Percentiles rank a stretch among this genome's conserved stretches.
Evolutionary conservation across 2,888 invertebrate genomes (phyloP).

Genomic region (Conus canariensis): DNA sequence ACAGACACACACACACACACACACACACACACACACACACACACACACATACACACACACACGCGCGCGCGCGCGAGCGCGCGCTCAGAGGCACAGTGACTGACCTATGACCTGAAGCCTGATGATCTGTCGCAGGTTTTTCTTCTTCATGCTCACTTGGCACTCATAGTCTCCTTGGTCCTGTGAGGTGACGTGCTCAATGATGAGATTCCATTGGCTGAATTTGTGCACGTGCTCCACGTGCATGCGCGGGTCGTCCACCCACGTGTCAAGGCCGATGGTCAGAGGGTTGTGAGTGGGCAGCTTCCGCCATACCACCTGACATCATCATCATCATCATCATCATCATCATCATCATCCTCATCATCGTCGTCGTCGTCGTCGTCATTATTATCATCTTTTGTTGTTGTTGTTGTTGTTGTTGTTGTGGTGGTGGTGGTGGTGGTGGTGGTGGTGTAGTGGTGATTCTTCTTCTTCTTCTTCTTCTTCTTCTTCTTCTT

Average conservation of each 20-base stretch:
- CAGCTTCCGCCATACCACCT: slow-evolving; percentile 55
- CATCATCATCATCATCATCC: background rate
- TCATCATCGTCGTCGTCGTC: background rate
- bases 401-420: accelerated
- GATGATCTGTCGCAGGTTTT: slow-evolving; percentile 49
- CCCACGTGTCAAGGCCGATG: slow-evolving; percentile 54
- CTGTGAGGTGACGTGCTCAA: slow-evolving; percentile 44
- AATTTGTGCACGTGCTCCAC: slow-evolving; percentile 49
- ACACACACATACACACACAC: too few species aligned
- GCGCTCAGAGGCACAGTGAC: background rate
- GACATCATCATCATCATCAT: background rate
- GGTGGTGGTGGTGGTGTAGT: background rate
- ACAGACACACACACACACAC: too few species aligned
- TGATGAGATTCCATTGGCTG: slow-evolving; percentile 54
- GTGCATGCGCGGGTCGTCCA: slow-evolving; percentile 51
- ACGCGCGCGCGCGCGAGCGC: too few species aligned
- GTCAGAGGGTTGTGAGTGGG: slow-evolving; percentile 51
- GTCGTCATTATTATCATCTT: too few species aligned
- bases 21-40: too few species aligned
- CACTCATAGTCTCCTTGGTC: slow-evolving; percentile 56
- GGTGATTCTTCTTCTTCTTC: background rate
- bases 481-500: too few species aligned
- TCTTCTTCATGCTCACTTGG: slow-evolving; percentile 53
- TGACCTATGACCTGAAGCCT: slow-evolving; percentile 51
- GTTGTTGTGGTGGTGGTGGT: accelerated